These are phyloP conservation scores for Lytechinus variegatus DNA, from an alignment of 35 echinoderm and acorn worm genomes.

Conservation along the genomic window DNA sequence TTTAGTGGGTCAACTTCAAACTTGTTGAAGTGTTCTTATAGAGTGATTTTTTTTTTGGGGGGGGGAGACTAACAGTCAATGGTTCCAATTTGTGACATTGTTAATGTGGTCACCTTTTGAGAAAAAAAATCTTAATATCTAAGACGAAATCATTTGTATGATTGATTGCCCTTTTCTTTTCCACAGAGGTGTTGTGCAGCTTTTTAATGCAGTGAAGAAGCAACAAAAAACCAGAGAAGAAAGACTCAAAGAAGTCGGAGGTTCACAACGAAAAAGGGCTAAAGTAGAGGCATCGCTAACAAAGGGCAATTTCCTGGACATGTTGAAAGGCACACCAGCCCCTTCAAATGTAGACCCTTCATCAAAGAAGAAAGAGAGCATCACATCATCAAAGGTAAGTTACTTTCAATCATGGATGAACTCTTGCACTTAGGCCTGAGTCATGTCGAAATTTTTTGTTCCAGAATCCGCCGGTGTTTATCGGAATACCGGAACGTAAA, in stretches of 20 bases:
- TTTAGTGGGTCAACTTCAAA: no score
- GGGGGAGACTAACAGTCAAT: no score
- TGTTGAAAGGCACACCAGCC: slow-evolving; percentile 62
- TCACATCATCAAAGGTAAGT: not conserved
- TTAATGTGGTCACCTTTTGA: no score
- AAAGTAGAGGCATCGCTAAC: slow-evolving; percentile 65
- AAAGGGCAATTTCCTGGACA: slow-evolving; percentile 77
- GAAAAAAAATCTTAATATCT: no score
- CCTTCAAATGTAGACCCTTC: not conserved
- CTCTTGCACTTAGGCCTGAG: not conserved
- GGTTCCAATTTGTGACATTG: no score
- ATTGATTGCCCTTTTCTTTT: not conserved
- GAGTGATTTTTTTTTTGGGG: no score
- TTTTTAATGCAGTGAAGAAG: slow-evolving; percentile 87
- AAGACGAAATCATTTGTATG: not conserved
- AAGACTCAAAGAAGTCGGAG: slow-evolving; percentile 59
- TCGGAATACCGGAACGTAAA: no score
- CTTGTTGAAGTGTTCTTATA: no score
- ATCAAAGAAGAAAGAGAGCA: not conserved
- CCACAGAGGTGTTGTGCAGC: slow-evolving; percentile 75
- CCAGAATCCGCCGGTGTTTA: no score
- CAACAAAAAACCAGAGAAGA: slow-evolving; percentile 72
- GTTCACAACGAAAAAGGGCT: slow-evolving; percentile 60
- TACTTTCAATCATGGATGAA: not conserved
- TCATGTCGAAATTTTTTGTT: no score